These are phyloP conservation scores for Benthosema pterotum DNA, from an alignment of 2,797 vertebrate genomes.

Conservation along the genomic window DNA sequence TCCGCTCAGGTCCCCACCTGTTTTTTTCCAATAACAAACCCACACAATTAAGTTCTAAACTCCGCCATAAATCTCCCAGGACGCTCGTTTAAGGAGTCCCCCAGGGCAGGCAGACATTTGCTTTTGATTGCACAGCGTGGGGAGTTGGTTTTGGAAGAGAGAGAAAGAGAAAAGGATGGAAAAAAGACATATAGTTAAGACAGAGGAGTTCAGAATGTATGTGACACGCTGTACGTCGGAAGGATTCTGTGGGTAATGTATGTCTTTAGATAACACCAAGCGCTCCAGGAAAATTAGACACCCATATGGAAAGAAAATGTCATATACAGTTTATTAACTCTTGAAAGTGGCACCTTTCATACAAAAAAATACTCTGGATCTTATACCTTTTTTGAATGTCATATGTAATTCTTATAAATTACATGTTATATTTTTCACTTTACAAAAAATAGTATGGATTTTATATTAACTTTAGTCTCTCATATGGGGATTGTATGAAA, in stretches of 20 bases:
- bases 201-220: too few species aligned
- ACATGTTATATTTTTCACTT: too few species aligned
- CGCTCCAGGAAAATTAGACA: background rate
- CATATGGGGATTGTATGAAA: too few species aligned
- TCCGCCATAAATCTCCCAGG: conserved; percentile 71
- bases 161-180: conserved; percentile 6
- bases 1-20: conserved; percentile 69
- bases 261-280: conserved; percentile 23
- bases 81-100: conserved; percentile 69
- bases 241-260: conserved; percentile 31
- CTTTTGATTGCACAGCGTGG: conserved; percentile 62
- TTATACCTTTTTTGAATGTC: too few species aligned
- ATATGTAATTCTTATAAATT: too few species aligned
- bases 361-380: too few species aligned
- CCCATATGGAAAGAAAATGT: too few species aligned
- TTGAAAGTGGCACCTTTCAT: too few species aligned
- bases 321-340: too few species aligned
- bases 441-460: too few species aligned
- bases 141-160: conserved; percentile 16
- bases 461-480: too few species aligned
- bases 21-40: conserved; percentile 76
- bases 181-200: too few species aligned
- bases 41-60: conserved; percentile 77
- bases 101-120: conserved; percentile 65
- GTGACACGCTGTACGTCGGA: conserved; percentile 11